Conservation (phyloP, 2,888 invertebrate genomes). For the Trisateles emortualis region DNA sequence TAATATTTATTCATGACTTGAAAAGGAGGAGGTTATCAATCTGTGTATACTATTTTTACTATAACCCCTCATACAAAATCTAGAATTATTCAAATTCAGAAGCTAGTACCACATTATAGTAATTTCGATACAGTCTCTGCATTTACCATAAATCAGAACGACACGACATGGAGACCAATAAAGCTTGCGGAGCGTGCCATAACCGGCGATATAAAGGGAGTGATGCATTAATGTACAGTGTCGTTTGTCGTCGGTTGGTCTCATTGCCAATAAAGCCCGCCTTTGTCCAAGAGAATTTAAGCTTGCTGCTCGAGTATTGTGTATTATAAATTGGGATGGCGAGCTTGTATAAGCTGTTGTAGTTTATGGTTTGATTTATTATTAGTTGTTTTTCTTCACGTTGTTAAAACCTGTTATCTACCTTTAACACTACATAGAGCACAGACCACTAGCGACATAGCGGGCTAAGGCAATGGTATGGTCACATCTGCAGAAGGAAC, state of each 20-base stretch:
- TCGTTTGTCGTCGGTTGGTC: not conserved
- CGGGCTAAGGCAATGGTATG: too few species aligned
- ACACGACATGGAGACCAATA: not conserved
- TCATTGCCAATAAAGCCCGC: not conserved
- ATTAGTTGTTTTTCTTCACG: too few species aligned
- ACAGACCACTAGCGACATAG: too few species aligned
- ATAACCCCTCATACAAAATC: not conserved
- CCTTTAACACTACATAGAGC: too few species aligned
- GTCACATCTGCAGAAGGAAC: too few species aligned
- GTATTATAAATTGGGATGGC: too few species aligned
- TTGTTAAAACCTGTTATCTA: too few species aligned
- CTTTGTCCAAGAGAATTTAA: not conserved
- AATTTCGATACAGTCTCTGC: not conserved
- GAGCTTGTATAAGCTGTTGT: not conserved
- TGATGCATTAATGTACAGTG: not conserved
- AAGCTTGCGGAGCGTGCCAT: conserved; percentile 1
- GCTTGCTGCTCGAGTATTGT: not conserved
- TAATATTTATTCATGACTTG: too few species aligned
- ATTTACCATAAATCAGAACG: conserved; percentile 10
- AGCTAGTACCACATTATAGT: not conserved
- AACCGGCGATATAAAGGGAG: conserved; percentile 7
- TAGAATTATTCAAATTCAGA: conserved; percentile 3
- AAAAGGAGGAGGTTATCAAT: not conserved
- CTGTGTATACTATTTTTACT: not conserved
- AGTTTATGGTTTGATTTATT: too few species aligned